These are phyloP conservation scores for Autographa gamma DNA, from an alignment of 2,888 invertebrate genomes.

Conservation along the genomic window DNA sequence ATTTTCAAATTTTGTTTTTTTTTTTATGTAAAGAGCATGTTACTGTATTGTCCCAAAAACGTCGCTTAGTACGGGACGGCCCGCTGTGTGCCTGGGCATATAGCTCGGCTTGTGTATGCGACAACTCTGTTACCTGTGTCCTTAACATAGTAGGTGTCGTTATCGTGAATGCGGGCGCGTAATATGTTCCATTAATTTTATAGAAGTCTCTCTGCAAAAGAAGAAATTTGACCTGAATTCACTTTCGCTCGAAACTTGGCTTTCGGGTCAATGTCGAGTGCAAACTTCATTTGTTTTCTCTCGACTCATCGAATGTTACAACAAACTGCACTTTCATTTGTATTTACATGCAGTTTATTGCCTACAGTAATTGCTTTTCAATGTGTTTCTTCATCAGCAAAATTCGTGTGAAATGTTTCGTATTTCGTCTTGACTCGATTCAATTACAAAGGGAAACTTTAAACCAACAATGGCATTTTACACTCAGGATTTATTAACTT, in stretches of 20 bases:
- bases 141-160: conserved; percentile 78
- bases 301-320: conserved; percentile 13
- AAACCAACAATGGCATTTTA: conserved; percentile 6
- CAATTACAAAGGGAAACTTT: conserved; percentile 1
- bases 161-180: conserved; percentile 79
- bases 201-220: conserved; percentile 88
- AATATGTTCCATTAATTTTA: conserved; percentile 86
- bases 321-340: not conserved
- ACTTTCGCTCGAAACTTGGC: conserved; percentile 34
- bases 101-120: conserved; percentile 63
- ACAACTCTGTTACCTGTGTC: conserved; percentile 79
- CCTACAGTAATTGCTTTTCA: not conserved
- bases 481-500: conserved; percentile 14
- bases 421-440: not conserved
- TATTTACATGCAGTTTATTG: not conserved
- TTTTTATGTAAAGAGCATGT: conserved; percentile 6
- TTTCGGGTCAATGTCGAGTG: conserved; percentile 45
- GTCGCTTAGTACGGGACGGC: not conserved
- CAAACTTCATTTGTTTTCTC: conserved; percentile 21
- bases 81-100: conserved; percentile 35
- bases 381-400: not conserved
- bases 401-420: not conserved
- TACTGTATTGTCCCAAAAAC: conserved; percentile 18
- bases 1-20: not conserved
- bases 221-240: conserved; percentile 72